A percentile compares a stretch with the other conserved stretches of the same genome.
These are phyloP conservation scores for Phalacrocorax aristotelis DNA, from an alignment of 2,113 vertebrate species.

Conservation along the genomic window DNA sequence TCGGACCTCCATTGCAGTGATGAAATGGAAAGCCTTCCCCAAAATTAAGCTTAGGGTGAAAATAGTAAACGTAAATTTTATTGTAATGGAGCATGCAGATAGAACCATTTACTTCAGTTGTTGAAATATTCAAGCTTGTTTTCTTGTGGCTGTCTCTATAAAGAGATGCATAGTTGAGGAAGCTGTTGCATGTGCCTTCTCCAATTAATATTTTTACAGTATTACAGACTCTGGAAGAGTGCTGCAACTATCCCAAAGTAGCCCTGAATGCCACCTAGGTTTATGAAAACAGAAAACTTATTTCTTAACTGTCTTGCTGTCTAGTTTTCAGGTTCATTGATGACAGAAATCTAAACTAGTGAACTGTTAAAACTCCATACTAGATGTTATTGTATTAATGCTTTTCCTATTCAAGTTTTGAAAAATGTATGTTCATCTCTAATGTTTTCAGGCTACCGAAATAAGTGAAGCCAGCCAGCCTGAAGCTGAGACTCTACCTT, in stretches of 20 bases:
- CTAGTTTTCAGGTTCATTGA: not conserved
- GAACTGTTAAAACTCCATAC: not conserved
- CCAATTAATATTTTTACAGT: not conserved
- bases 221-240: not conserved
- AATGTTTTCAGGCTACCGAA: conserved; percentile 61
- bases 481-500: conserved; percentile 61
- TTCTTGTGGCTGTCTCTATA: not conserved
- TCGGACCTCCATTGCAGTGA: not conserved
- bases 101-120: not conserved
- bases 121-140: not conserved
- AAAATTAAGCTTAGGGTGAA: not conserved
- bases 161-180: not conserved
- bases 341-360: not conserved
- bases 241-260: not conserved
- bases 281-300: not conserved
- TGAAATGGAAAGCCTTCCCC: not conserved
- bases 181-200: not conserved
- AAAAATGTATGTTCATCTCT: not conserved
- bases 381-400: not conserved
- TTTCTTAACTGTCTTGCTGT: not conserved
- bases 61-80: not conserved
- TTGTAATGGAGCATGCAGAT: not conserved
- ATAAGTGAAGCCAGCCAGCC: conserved; percentile 45
- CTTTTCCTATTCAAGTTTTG: not conserved
- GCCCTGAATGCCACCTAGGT: not conserved